Conservation (phyloP, 2,113 vertebrate genomes). For the Aegithalos caudatus region DNA sequence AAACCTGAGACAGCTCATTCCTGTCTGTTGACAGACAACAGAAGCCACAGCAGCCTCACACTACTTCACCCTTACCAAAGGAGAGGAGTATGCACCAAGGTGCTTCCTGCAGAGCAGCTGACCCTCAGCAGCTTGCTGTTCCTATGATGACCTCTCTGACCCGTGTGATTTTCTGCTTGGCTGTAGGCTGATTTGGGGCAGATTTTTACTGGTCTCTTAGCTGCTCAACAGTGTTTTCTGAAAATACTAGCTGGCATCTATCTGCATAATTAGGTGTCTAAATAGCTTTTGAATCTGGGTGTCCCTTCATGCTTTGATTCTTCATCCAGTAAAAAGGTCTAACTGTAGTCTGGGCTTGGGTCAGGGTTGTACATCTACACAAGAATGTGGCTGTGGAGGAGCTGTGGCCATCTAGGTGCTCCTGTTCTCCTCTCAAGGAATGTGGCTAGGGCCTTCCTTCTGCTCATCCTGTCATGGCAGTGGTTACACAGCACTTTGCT, state of each 20-base stretch:
- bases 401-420: background rate
- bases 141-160: background rate
- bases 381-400: background rate
- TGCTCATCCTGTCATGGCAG: background rate
- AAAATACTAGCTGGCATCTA: background rate
- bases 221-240: background rate
- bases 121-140: background rate
- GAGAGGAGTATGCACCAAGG: background rate
- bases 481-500: background rate
- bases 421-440: background rate
- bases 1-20: background rate
- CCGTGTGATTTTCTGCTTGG: background rate
- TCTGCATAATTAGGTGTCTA: background rate
- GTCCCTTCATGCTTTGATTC: background rate
- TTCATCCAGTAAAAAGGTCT: background rate
- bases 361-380: background rate
- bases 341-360: background rate
- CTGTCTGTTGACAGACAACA: background rate
- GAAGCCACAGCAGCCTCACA: background rate
- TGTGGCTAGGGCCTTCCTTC: background rate
- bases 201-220: background rate
- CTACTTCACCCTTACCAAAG: background rate
- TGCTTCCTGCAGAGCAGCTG: background rate
- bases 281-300: background rate
- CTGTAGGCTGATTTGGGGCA: background rate